phyloP scores from a whole-genome alignment of 2,888 invertebrate genomes.

The Poecilobothrus nobilitatus region DNA sequence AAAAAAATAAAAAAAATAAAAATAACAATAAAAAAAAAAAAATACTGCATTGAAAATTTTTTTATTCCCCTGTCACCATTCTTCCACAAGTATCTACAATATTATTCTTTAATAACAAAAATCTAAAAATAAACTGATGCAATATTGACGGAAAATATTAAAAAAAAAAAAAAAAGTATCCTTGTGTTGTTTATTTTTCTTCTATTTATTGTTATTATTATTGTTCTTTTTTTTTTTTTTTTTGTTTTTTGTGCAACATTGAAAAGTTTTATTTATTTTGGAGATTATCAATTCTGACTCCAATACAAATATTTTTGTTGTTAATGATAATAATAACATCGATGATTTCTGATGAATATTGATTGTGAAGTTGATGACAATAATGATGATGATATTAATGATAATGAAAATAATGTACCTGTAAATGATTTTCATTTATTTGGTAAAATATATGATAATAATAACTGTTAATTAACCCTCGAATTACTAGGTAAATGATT shows the following conservation, averaged over 20 bases:
- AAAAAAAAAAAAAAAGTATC: background rate
- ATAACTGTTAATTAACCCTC: too few species aligned
- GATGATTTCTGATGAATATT: background rate
- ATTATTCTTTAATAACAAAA: background rate
- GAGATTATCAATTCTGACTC: background rate
- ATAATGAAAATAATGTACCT: too few species aligned
- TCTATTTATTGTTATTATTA: too few species aligned
- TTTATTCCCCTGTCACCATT: background rate
- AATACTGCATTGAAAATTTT: background rate
- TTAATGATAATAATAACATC: background rate
- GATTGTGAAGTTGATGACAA: too few species aligned
- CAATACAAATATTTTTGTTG: background rate
- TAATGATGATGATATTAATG: too few species aligned
- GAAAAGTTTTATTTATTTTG: background rate
- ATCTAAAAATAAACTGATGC: constrained; percentile 2
- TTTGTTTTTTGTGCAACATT: background rate
- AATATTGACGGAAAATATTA: background rate
- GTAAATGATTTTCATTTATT: too few species aligned
- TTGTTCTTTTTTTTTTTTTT: background rate
- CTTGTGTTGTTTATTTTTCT: background rate
- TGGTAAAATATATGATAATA: too few species aligned
- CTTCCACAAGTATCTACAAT: too few species aligned
- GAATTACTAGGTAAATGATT: too few species aligned
- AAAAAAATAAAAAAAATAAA: too few species aligned
- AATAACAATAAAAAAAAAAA: too few species aligned